These are phyloP conservation scores for Troglohyphantes excavatus DNA, from an alignment of 2,888 invertebrate genomes.

Conservation along the genomic window DNA sequence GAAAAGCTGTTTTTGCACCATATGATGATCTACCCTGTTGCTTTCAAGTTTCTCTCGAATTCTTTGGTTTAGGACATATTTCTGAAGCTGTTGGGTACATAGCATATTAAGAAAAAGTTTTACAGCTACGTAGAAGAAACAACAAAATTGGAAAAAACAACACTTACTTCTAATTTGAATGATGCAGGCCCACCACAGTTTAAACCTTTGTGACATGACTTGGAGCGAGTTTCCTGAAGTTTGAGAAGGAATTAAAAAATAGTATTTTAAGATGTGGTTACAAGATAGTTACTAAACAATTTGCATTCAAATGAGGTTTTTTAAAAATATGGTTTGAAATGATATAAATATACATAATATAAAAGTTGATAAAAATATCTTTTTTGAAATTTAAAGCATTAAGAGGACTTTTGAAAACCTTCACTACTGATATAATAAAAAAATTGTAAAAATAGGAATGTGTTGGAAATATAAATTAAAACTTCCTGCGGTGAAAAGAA, in stretches of 20 bases:
- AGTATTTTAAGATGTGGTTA: too few species aligned
- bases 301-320: too few species aligned
- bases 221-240: neutral
- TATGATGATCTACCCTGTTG: slow-evolving; percentile 37
- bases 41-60: slow-evolving; percentile 44
- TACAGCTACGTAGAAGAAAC: neutral
- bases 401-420: too few species aligned
- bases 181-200: slow-evolving; percentile 55
- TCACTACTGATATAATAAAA: too few species aligned
- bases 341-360: too few species aligned
- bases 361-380: too few species aligned
- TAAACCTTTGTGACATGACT: slow-evolving; percentile 52
- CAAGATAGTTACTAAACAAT: too few species aligned
- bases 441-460: too few species aligned
- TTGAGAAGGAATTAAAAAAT: neutral
- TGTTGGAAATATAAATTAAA: too few species aligned
- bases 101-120: neutral
- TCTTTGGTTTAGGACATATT: slow-evolving; percentile 31
- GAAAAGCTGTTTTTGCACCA: slow-evolving; percentile 41
- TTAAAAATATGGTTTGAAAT: too few species aligned
- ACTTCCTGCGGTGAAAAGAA: too few species aligned
- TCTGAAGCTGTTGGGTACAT: slow-evolving; percentile 20
- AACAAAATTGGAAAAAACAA: neutral
- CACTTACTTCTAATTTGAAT: slow-evolving; percentile 49
- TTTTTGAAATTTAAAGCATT: too few species aligned